Evolutionary conservation across 2,888 invertebrate species (phyloP).

Genomic region (Drosophila lacicola): DNA sequence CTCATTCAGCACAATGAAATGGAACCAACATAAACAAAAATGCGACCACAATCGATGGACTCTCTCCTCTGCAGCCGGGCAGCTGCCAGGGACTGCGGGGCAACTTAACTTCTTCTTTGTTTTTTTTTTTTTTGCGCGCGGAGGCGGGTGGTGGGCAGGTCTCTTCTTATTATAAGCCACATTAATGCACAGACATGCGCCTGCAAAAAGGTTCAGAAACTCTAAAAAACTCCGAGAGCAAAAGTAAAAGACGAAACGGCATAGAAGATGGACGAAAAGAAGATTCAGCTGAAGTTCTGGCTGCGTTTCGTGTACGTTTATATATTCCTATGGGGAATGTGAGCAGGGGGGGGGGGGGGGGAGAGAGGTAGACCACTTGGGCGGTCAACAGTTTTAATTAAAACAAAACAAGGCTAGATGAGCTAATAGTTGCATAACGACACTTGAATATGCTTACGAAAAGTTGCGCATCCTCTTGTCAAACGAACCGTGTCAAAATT

Average conservation of each 20-base stretch:
- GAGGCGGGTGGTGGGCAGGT: neutral
- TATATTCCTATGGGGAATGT: neutral
- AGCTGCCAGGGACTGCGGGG: conserved; percentile 16
- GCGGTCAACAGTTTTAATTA: conserved; percentile 77
- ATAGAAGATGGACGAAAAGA: conserved; percentile 37
- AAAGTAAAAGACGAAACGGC: conserved; percentile 54
- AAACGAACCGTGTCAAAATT: neutral
- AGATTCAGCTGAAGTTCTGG: conserved; percentile 29
- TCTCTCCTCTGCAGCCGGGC: conserved; percentile 1
- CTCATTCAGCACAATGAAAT: conserved; percentile 57
- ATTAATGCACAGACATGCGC: conserved; percentile 79
- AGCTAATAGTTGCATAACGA: conserved; percentile 27
- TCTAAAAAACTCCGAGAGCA: conserved; percentile 46
- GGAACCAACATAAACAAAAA: conserved; percentile 66
- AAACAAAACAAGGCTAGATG: conserved; percentile 66
- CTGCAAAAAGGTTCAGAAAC: conserved; percentile 53
- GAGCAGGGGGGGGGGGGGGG: neutral
- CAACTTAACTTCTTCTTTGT: conserved; percentile 19
- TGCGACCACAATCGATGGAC: conserved; percentile 73
- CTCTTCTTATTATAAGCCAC: conserved; percentile 77
- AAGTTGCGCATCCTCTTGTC: neutral
- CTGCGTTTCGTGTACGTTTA: conserved; percentile 3
- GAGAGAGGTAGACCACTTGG: conserved; percentile 22
- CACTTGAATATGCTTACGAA: conserved; percentile 30
- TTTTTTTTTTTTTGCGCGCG: conserved; percentile 12